Base-by-base conservation (phyloP, 1,140 invertebrate species). In the Portunus trituberculatus region DNA sequence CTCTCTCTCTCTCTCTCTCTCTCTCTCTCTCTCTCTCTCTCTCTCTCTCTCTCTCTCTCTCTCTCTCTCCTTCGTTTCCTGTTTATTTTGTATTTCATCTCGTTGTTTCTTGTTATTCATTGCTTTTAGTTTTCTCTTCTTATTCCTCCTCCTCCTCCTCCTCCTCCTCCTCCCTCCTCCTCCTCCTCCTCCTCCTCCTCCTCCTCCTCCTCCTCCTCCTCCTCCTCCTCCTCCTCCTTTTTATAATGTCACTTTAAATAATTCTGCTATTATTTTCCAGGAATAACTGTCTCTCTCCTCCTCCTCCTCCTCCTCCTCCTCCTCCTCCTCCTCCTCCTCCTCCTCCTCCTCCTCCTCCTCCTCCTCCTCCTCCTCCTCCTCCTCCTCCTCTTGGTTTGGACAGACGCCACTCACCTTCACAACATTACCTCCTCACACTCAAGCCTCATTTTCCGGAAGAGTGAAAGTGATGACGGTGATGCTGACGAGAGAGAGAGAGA, bases 321-420 rank as follows among this genome's bases (percentile, higher is more conserved):
- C 52, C 52, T 88, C 86, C 25, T 25, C 45, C 52, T 46, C 7
- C 45, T 86, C 32, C n/a, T 88, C 20, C 29, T 32, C 4, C n/a
- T 88, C 86, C n/a, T 32, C 20, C 45, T 32, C 28, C 31, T 88
- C 20, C 20, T 31, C 14, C 25, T 88, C 86, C 45, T 32, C 31
- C 4, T 88, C 86, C 20, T 88, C 25, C 86, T 20, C 16, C 52
- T 20, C 29, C 86, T 25, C 25, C 45, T 28, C 25, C 45, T 28
- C 25, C 31, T 25, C 25, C 86, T 28, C 12, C 45, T 25, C n/a
- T 28, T 45, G 29, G 86, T 88, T 88, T 88, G 45, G 86, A 88
- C 86, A 88, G 12, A 46, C 45, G 86, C n/a, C 86, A 88, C 32
- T 88, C 86, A 88, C 25, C 31, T 45, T 88, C 86, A 46, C 29